A percentile compares a stretch with the other conserved stretches of the same genome.
Evolutionary conservation across 2,888 invertebrate genomes (phyloP).

Genomic region (Netelia melanura): DNA sequence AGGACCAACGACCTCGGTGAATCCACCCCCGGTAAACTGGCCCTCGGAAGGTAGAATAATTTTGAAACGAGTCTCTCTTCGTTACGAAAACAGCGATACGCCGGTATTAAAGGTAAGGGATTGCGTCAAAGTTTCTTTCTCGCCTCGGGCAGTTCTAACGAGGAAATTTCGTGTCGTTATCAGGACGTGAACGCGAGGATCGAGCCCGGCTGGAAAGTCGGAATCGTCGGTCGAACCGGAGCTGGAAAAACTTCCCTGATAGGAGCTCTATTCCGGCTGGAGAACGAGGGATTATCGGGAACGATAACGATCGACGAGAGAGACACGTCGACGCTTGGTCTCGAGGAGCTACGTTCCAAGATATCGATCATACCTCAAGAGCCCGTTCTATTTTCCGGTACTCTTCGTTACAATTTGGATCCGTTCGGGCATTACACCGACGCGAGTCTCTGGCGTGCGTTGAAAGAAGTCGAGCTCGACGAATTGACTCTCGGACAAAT

Average conservation of each 20-base stretch:
- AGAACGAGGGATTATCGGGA: slow-evolving; percentile 90
- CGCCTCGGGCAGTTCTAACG: too few relatives aligned
- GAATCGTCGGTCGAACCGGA: slow-evolving; percentile 93
- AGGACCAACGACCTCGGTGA: slow-evolving; percentile 78
- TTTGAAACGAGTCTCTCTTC: slow-evolving; percentile 88
- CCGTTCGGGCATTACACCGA: slow-evolving; percentile 89
- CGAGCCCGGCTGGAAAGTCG: slow-evolving; percentile 91
- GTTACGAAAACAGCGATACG: slow-evolving; percentile 88
- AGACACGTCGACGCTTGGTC: slow-evolving; percentile 89
- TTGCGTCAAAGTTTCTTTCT: background rate
- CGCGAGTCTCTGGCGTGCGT: slow-evolving; percentile 88
- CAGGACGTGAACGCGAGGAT: slow-evolving; percentile 88
- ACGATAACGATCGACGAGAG: slow-evolving; percentile 92
- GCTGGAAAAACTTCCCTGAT: slow-evolving; percentile 94
- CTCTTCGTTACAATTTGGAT: slow-evolving; percentile 90
- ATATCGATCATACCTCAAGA: slow-evolving; percentile 93
- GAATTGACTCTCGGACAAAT: slow-evolving; percentile 86
- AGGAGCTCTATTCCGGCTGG: slow-evolving; percentile 92
- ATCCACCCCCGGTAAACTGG: slow-evolving; percentile 88
- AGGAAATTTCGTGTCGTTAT: background rate
- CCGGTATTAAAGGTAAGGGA: slow-evolving; percentile 89
- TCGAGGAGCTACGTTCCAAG: slow-evolving; percentile 90
- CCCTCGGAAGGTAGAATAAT: slow-evolving; percentile 88
- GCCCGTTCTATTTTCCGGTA: slow-evolving; percentile 89
- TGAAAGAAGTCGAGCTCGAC: slow-evolving; percentile 87